Percentiles rank a stretch among this genome's conserved stretches.
Evolutionary conservation across 2,113 vertebrate species (phyloP).

Genomic region (Mellivora capensis): DNA sequence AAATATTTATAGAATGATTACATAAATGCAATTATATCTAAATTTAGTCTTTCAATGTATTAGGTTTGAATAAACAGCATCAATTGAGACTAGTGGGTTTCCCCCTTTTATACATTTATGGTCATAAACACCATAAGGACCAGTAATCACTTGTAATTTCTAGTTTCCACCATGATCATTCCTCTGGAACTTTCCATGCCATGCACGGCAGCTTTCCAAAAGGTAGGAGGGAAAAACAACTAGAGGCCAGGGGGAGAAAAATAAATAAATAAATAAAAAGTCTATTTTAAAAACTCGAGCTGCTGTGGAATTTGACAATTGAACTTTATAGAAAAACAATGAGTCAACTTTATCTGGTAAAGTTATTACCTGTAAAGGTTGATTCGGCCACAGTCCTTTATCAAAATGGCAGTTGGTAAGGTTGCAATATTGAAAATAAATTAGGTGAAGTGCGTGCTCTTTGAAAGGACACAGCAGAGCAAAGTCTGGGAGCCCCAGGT

Average conservation of each 20-base stretch:
- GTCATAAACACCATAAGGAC: not conserved
- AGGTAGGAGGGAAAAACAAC: not conserved
- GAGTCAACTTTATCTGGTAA: not conserved
- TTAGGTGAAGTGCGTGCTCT: not conserved
- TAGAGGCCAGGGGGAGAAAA: not conserved
- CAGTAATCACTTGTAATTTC: not conserved
- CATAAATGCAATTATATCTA: not conserved
- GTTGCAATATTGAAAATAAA: conserved; percentile 40
- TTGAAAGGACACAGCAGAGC: not conserved
- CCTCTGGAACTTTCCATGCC: not conserved
- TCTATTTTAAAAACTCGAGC: not conserved
- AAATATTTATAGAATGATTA: not conserved
- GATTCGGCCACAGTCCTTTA: conserved; percentile 49
- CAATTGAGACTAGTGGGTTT: not conserved
- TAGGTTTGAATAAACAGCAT: not conserved
- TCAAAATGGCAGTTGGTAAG: conserved; percentile 15
- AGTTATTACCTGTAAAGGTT: not conserved
- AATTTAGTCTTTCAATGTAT: not conserved
- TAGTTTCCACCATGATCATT: not conserved
- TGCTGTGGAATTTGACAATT: conserved; percentile 27
- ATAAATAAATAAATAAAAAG: not conserved
- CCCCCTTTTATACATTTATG: too few species aligned
- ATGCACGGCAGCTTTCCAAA: not conserved
- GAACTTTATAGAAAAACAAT: conserved; percentile 31
- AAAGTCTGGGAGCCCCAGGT: not conserved